phyloP scores from a whole-genome alignment of 2,888 invertebrate species.

The Eilema sororculum region DNA sequence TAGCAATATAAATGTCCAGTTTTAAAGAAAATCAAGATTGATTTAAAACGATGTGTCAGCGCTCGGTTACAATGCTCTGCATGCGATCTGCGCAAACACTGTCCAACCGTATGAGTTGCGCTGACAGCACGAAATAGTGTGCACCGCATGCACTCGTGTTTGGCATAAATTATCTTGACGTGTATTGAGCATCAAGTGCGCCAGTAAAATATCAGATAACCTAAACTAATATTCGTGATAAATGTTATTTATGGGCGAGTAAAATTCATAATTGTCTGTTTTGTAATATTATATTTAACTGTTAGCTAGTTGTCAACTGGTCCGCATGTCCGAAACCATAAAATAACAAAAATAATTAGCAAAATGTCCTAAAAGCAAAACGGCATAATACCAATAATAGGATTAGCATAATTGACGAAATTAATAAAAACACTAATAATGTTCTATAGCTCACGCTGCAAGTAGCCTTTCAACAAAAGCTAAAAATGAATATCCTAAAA shows the following conservation, averaged over 20 bases:
- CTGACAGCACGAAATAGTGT: conserved; percentile 30
- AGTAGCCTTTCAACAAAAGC: not conserved
- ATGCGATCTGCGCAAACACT: conserved; percentile 30
- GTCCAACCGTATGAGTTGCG: conserved; percentile 30
- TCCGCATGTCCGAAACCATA: too few relatives aligned
- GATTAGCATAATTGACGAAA: not conserved
- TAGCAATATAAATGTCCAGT: not conserved
- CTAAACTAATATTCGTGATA: not conserved
- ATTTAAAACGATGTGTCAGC: not conserved
- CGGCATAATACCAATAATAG: too few relatives aligned
- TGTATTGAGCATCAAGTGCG: conserved; percentile 10
- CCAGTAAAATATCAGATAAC: not conserved
- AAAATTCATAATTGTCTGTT: not conserved
- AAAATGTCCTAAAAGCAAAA: too few relatives aligned
- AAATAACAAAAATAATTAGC: too few relatives aligned
- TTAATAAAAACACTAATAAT: not conserved
- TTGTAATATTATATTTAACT: not conserved
- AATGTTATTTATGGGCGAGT: not conserved
- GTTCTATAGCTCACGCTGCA: not conserved
- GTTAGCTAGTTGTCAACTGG: not conserved
- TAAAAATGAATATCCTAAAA: not conserved
- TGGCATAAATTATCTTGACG: conserved; percentile 33
- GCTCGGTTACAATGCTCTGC: conserved; percentile 17
- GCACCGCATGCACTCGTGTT: conserved; percentile 23
- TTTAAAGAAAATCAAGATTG: conserved; percentile 1